Conservation (phyloP, 1,140 invertebrate species). For the Sesamia nonagrioides region DNA sequence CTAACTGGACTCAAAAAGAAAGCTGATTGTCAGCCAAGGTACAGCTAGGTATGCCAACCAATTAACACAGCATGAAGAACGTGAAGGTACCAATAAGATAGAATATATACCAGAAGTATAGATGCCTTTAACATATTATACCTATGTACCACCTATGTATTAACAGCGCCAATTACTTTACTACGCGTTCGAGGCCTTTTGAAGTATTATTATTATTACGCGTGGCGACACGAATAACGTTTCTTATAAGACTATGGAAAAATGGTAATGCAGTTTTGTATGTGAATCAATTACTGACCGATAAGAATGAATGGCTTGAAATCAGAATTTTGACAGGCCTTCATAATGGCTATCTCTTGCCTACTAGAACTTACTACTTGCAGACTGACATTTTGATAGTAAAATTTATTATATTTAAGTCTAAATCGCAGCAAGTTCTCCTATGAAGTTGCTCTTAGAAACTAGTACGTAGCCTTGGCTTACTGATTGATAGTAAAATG, state of each 20-base stretch:
- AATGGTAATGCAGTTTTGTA: background rate
- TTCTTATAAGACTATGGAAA: conserved; percentile 15
- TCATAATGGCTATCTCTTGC: too few relatives aligned
- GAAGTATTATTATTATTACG: conserved; percentile 47
- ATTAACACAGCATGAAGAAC: conserved; percentile 20
- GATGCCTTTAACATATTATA: background rate
- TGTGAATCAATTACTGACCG: background rate
- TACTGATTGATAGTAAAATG: conserved; percentile 64
- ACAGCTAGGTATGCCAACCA: conserved; percentile 20
- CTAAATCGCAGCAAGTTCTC: too few relatives aligned
- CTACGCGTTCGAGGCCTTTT: conserved; percentile 46
- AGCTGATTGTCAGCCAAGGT: background rate
- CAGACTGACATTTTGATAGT: background rate
- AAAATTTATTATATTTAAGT: too few relatives aligned
- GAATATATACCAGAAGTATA: too few relatives aligned
- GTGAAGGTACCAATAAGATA: background rate
- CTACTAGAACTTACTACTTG: too few relatives aligned
- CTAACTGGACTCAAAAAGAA: background rate
- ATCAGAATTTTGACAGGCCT: background rate
- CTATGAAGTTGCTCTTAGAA: conserved; percentile 33
- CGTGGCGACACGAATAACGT: conserved; percentile 42
- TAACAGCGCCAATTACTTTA: conserved; percentile 50
- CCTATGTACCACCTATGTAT: too few relatives aligned
- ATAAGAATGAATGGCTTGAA: conserved; percentile 33
- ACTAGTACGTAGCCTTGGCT: conserved; percentile 62